Evolutionary conservation across 2,888 invertebrate species (phyloP), one percentile per base, ranked within the genome.

Genomic region (Oegoconia quadripuncta): DNA sequence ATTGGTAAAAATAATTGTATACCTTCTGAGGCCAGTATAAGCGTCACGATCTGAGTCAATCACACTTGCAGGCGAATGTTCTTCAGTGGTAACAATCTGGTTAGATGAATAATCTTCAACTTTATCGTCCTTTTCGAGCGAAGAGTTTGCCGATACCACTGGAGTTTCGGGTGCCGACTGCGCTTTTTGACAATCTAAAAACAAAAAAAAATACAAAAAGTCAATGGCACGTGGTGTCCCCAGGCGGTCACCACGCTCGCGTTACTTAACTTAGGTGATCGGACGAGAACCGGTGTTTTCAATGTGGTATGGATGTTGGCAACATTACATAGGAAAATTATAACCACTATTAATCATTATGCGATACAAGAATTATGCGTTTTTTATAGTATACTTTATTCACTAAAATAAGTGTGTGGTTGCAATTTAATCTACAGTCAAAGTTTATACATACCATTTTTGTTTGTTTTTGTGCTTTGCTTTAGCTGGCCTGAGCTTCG

Each of bases 191-290:
- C 41, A 36, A 34, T 44, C 55, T 52, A 26, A 34, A 41, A 40
- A 25, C 33, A 33, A 32, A 23, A 23, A 25, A 25, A 25, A 25
- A 3, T 2, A n/a, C 34, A 34, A 34, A 39, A 34, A 34, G 30
- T 30, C 37, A 39, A 39, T 23, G 28, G 28, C 28, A 34, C 34
- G 39, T 9, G 50, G 62, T 55, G 50, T 56, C 60, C 54, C 54
- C 61, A 64, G 60, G 67, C 65, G 68, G 65, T 68, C 65, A 64
- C 62, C 68, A 59, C 69, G 70, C 66, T 67, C 67, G 64, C 57
- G 69, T 65, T 67, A 66, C 64, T 78, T 79, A 71, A 78, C 76
- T 80, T 78, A 75, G 76, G 78, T 79, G 78, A 77, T 78, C 78
- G 74, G 77, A 78, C 78, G 78, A 80, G 78, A 80, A 80, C 78